phyloP scores from a whole-genome alignment of 1,140 invertebrate species.

The Plutomurus gul region DNA sequence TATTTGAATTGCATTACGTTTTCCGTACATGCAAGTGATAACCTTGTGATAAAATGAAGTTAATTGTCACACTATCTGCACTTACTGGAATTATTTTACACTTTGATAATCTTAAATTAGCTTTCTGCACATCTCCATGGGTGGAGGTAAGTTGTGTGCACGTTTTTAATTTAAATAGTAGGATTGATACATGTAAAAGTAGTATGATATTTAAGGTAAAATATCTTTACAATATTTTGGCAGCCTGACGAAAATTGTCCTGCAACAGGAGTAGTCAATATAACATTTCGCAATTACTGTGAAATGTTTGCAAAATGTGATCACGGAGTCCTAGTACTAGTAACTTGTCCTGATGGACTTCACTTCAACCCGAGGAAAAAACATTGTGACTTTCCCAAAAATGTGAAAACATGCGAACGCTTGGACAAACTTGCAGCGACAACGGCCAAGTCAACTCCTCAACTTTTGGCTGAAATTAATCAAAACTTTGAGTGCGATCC shows the following conservation, averaged over 20 bases:
- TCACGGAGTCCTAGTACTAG: background rate
- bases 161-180: too few relatives aligned
- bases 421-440: slow-evolving; percentile 26
- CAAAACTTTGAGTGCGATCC: slow-evolving; percentile 45
- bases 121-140: background rate
- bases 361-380: slow-evolving; percentile 34
- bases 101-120: background rate
- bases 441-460: slow-evolving; percentile 13
- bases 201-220: too few relatives aligned
- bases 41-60: too few relatives aligned
- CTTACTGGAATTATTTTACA: too few relatives aligned
- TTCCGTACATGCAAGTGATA: too few relatives aligned
- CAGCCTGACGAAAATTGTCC: slow-evolving; percentile 30
- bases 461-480: slow-evolving; percentile 21
- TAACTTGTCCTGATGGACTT: slow-evolving; percentile 41
- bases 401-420: slow-evolving; percentile 30
- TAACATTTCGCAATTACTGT: slow-evolving; percentile 38
- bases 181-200: too few relatives aligned
- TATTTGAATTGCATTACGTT: too few relatives aligned
- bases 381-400: slow-evolving; percentile 30
- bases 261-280: background rate
- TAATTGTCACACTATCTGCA: too few relatives aligned
- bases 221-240: background rate
- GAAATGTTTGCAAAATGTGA: slow-evolving; percentile 39
- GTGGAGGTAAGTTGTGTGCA: background rate